Evolutionary conservation across 2,113 vertebrate species (phyloP).

Genomic region (Halichoeres trimaculatus): DNA sequence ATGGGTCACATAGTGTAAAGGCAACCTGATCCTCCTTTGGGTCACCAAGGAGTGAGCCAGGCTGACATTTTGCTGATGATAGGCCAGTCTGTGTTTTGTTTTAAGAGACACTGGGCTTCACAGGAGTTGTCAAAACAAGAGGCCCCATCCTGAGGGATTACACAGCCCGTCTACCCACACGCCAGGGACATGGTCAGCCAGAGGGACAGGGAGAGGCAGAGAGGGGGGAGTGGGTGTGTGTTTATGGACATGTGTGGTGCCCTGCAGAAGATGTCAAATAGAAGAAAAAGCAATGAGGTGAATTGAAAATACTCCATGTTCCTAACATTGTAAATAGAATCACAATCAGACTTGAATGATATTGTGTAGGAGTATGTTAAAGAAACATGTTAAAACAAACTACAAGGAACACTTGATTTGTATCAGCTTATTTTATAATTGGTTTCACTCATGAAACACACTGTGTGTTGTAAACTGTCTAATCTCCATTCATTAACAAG

Average conservation of each 20-base stretch:
- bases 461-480: conserved; percentile 32
- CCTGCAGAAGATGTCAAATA: conserved; percentile 1
- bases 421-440: conserved; percentile 35
- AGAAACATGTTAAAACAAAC: conserved; percentile 36
- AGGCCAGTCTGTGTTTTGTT: conserved; percentile 78
- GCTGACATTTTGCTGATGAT: conserved; percentile 75
- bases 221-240: background rate
- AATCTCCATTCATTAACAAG: conserved; percentile 29
- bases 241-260: conserved; percentile 7
- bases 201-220: conserved; percentile 17
- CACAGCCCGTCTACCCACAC: conserved; percentile 53
- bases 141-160: conserved; percentile 74
- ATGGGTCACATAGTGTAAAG: conserved; percentile 73
- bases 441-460: conserved; percentile 11
- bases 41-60: conserved; percentile 55
- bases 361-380: conserved; percentile 11
- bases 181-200: conserved; percentile 48
- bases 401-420: conserved; percentile 23
- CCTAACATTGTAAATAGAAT: conserved; percentile 3
- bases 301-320: conserved; percentile 1
- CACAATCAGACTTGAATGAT: conserved; percentile 6
- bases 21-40: conserved; percentile 78
- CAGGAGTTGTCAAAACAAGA: conserved; percentile 84
- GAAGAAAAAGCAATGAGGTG: conserved; percentile 2
- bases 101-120: conserved; percentile 80